Percentiles rank a stretch among this genome's conserved stretches.
Evolutionary conservation across 2,888 invertebrate species (phyloP).

Genomic region (Drosophila setosimentum): DNA sequence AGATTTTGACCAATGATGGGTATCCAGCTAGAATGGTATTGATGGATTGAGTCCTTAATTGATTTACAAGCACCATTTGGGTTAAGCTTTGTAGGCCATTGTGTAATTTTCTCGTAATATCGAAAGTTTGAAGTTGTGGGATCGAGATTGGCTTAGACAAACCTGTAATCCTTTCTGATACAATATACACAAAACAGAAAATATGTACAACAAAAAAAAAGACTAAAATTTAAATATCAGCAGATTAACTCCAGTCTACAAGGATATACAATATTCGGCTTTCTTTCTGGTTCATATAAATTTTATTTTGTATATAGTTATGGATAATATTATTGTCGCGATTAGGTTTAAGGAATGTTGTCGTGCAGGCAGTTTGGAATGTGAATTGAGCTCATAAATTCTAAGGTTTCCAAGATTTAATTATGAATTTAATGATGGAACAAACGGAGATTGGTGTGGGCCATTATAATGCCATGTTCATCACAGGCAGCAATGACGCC

Average conservation of each 20-base stretch:
- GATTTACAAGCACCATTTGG: no score
- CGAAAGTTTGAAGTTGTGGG: no score
- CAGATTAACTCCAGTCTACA: neutral
- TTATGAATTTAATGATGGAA: conserved; percentile 94
- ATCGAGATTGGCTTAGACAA: no score
- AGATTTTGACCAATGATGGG: neutral
- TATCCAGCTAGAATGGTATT: no score
- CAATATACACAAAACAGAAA: neutral
- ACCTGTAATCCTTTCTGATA: no score
- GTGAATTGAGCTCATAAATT: conserved; percentile 2
- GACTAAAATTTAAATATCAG: neutral
- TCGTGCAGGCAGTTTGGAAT: conserved; percentile 30
- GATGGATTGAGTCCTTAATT: no score
- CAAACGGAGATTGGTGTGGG: conserved; percentile 95
- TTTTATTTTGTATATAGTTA: conserved; percentile 30
- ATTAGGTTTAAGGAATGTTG: conserved; percentile 8
- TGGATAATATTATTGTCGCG: neutral
- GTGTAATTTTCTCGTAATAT: no score
- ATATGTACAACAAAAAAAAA: no score
- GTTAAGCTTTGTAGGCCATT: no score
- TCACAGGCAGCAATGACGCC: conserved; percentile 96
- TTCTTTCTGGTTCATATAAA: neutral
- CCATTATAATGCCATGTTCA: conserved; percentile 94
- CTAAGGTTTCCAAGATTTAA: neutral
- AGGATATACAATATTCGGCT: neutral